These are phyloP conservation scores for Melieria crassipennis DNA, from an alignment of 2,888 invertebrate species.

Conservation along the genomic window DNA sequence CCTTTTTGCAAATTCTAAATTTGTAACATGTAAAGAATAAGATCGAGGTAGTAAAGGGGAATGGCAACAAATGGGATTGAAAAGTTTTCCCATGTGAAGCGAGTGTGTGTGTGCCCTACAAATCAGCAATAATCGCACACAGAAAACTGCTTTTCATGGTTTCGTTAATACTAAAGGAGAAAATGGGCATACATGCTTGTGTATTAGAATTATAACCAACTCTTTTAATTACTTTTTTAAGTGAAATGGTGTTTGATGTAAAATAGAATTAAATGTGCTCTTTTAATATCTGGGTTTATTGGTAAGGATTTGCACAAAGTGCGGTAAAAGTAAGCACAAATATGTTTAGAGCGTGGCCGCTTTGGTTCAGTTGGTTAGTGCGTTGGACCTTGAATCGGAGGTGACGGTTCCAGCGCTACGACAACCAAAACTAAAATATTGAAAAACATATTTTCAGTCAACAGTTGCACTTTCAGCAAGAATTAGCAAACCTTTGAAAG, in stretches of 20 bases:
- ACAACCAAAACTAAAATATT: not conserved
- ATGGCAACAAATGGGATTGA: not conserved
- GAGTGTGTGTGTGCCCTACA: not conserved
- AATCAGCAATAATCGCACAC: conserved; percentile 16
- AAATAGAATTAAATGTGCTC: conserved; percentile 14
- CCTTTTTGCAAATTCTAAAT: conserved; percentile 22
- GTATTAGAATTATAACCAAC: not conserved
- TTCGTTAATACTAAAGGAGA: not conserved
- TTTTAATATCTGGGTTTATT: conserved; percentile 3
- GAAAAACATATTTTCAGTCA: not conserved
- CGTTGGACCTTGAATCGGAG: not conserved
- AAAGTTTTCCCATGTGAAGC: conserved; percentile 4
- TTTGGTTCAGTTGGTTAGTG: not conserved
- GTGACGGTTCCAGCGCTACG: not conserved
- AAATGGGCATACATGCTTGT: not conserved
- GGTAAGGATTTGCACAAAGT: conserved; percentile 3
- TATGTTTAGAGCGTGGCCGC: too few species aligned
- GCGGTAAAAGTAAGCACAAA: not conserved
- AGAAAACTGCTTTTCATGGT: not conserved
- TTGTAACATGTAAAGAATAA: conserved; percentile 2
- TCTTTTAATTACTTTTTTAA: conserved; percentile 16
- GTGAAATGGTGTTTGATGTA: conserved; percentile 25
- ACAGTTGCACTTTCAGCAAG: too few species aligned
- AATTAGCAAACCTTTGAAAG: too few species aligned
- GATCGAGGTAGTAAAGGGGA: not conserved